Percentiles rank a stretch among this genome's conserved stretches.
Evolutionary conservation across 2,888 invertebrate species (phyloP).

Genomic region (Eupithecia subfuscata): DNA sequence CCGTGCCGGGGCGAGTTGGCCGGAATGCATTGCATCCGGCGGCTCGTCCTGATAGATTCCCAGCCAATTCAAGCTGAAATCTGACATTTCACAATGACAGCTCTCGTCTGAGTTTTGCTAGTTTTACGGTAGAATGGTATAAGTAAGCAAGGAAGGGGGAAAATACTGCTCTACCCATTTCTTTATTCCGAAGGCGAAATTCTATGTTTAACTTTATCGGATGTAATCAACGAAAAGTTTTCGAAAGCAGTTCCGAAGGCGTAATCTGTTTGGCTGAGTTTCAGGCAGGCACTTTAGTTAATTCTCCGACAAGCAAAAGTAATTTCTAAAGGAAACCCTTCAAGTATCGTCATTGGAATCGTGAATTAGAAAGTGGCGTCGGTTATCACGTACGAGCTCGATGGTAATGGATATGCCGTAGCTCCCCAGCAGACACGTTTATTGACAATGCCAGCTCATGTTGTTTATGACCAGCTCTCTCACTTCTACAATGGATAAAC

Average conservation of each 20-base stretch:
- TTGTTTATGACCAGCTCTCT: conserved; percentile 59
- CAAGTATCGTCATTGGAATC: conserved; percentile 49
- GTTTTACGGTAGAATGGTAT: neutral
- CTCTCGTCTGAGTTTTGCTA: neutral
- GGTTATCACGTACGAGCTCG: conserved; percentile 62
- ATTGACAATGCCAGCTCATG: conserved; percentile 66
- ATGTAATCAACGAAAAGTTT: conserved; percentile 6
- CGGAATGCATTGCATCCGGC: conserved; percentile 58
- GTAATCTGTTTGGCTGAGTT: conserved; percentile 17
- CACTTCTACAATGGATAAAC: conserved; percentile 65
- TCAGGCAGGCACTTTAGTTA: conserved; percentile 8
- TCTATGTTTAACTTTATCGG: conserved; percentile 1
- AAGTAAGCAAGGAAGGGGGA: neutral
- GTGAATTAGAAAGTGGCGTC: conserved; percentile 72
- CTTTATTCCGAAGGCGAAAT: neutral
- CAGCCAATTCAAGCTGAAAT: conserved; percentile 21
- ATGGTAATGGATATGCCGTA: conserved; percentile 70
- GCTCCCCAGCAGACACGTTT: conserved; percentile 67
- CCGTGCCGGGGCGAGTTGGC: conserved; percentile 57
- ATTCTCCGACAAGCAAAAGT: conserved; percentile 24
- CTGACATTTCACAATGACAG: neutral
- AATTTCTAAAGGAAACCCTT: conserved; percentile 33
- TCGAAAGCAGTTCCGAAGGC: conserved; percentile 10
- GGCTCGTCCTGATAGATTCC: conserved; percentile 33
- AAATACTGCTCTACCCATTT: neutral